These are phyloP conservation scores for Rhinophrynus dorsalis DNA, from an alignment of 2,797 vertebrate species.

Conservation along the genomic window DNA sequence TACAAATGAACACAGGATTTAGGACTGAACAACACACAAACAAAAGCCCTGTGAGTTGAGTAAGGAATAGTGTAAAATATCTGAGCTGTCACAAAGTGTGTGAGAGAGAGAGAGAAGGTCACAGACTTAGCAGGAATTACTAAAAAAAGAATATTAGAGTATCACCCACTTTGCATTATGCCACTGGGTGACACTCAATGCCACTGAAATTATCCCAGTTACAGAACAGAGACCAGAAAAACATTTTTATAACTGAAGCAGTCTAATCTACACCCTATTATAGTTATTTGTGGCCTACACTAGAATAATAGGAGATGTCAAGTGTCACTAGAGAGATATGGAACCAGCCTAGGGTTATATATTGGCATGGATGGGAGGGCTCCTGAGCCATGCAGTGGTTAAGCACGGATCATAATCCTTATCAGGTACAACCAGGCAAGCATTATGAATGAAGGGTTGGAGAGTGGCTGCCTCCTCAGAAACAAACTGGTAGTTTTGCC, in stretches of 20 bases:
- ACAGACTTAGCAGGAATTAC: constrained; percentile 38
- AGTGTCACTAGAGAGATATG: too few relatives aligned
- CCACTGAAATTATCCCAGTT: background rate
- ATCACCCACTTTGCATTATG: constrained; percentile 27
- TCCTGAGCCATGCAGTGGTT: too few relatives aligned
- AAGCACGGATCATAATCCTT: too few relatives aligned
- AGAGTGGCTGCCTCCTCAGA: too few relatives aligned
- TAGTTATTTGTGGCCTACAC: too few relatives aligned
- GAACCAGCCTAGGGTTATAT: too few relatives aligned
- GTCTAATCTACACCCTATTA: too few relatives aligned
- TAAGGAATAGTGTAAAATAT: constrained; percentile 68
- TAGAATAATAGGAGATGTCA: too few relatives aligned
- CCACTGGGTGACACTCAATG: constrained; percentile 42
- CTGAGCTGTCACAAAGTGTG: constrained; percentile 72
- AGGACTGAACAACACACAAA: constrained; percentile 5
- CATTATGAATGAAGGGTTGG: too few relatives aligned
- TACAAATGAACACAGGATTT: background rate
- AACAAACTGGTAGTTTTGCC: too few relatives aligned
- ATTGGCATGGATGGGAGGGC: too few relatives aligned
- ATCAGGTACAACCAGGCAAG: too few relatives aligned
- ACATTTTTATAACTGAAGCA: background rate
- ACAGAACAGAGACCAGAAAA: background rate
- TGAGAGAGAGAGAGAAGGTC: constrained; percentile 56
- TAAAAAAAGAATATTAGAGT: constrained; percentile 39
- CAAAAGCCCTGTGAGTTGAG: constrained; percentile 55